phyloP scores from a whole-genome alignment of 2,113 vertebrate genomes.

The Apteryx owenii region DNA sequence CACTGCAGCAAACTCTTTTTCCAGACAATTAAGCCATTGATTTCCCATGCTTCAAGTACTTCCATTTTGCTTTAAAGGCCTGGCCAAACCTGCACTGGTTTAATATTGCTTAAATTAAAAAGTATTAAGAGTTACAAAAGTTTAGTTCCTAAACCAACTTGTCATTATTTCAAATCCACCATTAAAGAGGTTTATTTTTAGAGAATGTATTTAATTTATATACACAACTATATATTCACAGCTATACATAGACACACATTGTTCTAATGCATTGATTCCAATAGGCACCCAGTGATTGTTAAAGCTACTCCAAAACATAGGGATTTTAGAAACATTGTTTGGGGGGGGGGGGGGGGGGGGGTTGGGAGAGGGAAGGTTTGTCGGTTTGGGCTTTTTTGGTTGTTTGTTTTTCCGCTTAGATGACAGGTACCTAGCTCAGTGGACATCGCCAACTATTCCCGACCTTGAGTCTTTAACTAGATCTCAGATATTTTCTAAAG shows the following conservation, averaged over 20 bases:
- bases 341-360: too few relatives aligned
- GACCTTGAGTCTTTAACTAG: not conserved
- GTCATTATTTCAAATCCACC: not conserved
- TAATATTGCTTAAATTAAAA: constrained; percentile 30
- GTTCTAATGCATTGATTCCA: not conserved
- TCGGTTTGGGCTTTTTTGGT: too few relatives aligned
- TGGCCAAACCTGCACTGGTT: not conserved
- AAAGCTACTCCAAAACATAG: not conserved
- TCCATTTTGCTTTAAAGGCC: constrained; percentile 10
- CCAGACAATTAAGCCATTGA: constrained; percentile 48
- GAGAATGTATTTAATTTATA: not conserved
- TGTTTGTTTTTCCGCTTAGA: too few relatives aligned
- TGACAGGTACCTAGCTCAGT: not conserved
- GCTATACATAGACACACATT: not conserved
- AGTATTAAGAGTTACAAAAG: not conserved
- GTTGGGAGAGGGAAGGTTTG: too few relatives aligned
- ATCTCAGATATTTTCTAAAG: not conserved
- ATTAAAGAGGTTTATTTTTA: not conserved
- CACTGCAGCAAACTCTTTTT: constrained; percentile 24
- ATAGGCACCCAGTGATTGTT: not conserved
- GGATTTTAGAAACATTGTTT: not conserved
- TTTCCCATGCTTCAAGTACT: not conserved
- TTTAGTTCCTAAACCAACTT: constrained; percentile 1
- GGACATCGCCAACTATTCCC: not conserved
- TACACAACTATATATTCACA: not conserved